These are phyloP conservation scores for Pegea sp. DNA, from an alignment of 23 tunicate genomes.

Conservation along the genomic window DNA sequence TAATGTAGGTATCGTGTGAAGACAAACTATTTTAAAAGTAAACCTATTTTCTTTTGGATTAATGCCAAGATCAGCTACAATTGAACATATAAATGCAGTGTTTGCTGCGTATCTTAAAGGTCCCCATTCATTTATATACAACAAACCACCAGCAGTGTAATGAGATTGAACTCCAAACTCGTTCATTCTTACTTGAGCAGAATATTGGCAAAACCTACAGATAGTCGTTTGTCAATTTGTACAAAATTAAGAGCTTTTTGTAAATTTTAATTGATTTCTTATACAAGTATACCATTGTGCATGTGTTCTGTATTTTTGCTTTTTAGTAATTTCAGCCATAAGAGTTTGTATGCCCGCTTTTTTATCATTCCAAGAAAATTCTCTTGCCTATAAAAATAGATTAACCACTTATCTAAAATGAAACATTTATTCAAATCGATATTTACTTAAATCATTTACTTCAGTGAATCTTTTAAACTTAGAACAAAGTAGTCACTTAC, in stretches of 20 bases:
- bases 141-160: constrained; percentile 56
- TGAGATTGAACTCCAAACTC: constrained; percentile 12
- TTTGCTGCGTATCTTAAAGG: constrained; percentile 85
- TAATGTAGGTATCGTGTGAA: neutral
- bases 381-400: constrained; percentile 22
- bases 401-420: neutral
- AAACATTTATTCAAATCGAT: too few relatives aligned
- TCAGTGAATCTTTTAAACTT: neutral
- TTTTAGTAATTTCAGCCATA: constrained; percentile 40
- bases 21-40: neutral
- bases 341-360: constrained; percentile 62
- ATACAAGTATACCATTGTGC: constrained; percentile 14
- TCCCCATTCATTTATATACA: constrained; percentile 61
- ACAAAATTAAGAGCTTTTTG: neutral
- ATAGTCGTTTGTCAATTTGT: neutral
- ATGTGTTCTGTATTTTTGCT: constrained; percentile 7
- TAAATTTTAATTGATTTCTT: neutral
- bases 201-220: constrained; percentile 48
- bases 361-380: constrained; percentile 82
- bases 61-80: constrained; percentile 58
- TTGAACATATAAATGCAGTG: constrained; percentile 54
- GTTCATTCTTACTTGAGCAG: constrained; percentile 14
- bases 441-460: too few relatives aligned
- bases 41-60: constrained; percentile 22
- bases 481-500: constrained; percentile 7